Conservation (phyloP, 1,140 invertebrate genomes). For the Drosophila watanabei region DNA sequence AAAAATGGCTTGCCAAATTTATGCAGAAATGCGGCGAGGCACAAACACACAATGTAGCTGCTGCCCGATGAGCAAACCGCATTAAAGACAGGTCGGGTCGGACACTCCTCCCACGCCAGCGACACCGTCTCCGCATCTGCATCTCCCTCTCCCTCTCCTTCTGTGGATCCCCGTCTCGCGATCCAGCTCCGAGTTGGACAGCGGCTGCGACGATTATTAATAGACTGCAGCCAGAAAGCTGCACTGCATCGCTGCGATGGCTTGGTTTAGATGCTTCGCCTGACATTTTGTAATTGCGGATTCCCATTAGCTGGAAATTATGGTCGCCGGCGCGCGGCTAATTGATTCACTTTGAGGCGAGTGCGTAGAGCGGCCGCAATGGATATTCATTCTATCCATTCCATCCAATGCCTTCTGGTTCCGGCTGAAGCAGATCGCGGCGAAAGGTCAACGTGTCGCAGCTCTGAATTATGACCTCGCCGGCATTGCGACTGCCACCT, state of each 20-base stretch:
- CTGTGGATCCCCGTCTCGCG: no score
- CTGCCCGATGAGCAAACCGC: slow-evolving; percentile 57
- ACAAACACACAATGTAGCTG: slow-evolving; percentile 32
- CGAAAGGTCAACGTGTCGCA: slow-evolving; percentile 76
- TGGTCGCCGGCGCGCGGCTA: slow-evolving; percentile 52
- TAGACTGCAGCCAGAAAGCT: slow-evolving; percentile 38
- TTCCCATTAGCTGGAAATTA: slow-evolving; percentile 57
- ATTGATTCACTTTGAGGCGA: slow-evolving; percentile 63
- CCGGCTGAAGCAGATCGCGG: slow-evolving; percentile 31
- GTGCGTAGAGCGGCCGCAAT: slow-evolving; percentile 50
- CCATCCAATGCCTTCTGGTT: slow-evolving; percentile 20
- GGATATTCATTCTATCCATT: slow-evolving; percentile 30
- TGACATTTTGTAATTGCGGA: slow-evolving; percentile 63
- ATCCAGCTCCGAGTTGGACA: slow-evolving; percentile 27
- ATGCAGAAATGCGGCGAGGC: slow-evolving; percentile 63
- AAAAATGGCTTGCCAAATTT: slow-evolving; percentile 54
- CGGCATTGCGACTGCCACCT: slow-evolving; percentile 60
- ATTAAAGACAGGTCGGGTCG: slow-evolving; percentile 47
- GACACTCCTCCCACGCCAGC: slow-evolving; percentile 68
- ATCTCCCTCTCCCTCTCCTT: not conserved
- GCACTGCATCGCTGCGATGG: slow-evolving; percentile 25
- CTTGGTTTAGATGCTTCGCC: slow-evolving; percentile 21
- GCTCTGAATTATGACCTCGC: slow-evolving; percentile 71
- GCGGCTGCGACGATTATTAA: slow-evolving; percentile 62
- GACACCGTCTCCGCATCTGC: slow-evolving; percentile 7